These are phyloP conservation scores for Lipophrys pholis DNA, from an alignment of 2,113 vertebrate genomes.

Conservation along the genomic window DNA sequence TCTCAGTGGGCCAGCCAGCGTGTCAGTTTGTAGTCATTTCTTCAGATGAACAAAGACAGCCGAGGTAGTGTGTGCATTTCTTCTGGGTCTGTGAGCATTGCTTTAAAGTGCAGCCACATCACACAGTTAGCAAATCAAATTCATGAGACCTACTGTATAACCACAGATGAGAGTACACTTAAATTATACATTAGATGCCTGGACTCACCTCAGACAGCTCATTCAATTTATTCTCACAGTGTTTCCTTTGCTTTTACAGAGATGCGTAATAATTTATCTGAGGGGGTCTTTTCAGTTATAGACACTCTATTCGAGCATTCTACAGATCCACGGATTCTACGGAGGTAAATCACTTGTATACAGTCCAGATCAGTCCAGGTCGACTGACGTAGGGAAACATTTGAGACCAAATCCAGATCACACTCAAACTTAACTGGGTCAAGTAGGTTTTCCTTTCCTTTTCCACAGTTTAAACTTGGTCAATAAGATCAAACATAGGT, in stretches of 20 bases:
- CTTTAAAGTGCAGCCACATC: slow-evolving; percentile 14
- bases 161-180: neutral
- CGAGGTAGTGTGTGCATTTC: neutral
- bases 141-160: slow-evolving; percentile 11
- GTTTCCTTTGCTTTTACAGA: neutral
- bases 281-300: neutral
- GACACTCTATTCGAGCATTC: neutral
- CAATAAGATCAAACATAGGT: too few relatives aligned
- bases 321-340: neutral
- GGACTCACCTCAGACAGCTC: slow-evolving; percentile 9
- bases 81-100: neutral
- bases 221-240: neutral
- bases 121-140: slow-evolving; percentile 4
- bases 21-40: neutral
- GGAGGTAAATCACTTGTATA: neutral
- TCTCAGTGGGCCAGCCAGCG: neutral
- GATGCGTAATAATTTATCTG: too few relatives aligned
- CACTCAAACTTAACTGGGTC: neutral
- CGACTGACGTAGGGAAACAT: neutral
- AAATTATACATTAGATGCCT: slow-evolving; percentile 37
- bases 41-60: slow-evolving; percentile 15
- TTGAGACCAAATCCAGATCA: neutral
- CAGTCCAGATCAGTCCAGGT: neutral
- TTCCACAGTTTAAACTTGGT: too few relatives aligned
- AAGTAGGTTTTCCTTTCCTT: neutral